Evolutionary conservation across 2,888 invertebrate species (phyloP), one percentile per base, ranked within the genome.

Genomic region (Ferdinandea cuprea): DNA sequence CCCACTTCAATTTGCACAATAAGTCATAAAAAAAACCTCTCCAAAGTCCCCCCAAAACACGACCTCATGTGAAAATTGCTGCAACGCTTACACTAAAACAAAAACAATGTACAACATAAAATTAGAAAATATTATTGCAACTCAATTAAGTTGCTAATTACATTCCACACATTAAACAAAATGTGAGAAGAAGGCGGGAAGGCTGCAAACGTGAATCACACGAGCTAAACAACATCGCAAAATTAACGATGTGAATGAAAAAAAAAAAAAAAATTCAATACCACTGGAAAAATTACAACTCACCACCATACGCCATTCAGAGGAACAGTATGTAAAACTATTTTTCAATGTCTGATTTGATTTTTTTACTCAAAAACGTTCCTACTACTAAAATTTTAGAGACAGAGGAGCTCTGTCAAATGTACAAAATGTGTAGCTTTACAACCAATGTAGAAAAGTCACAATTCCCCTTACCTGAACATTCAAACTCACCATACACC

Each of bases 401-500:
- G 25, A 25, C 3, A 25, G 25, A 66, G 30, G 5, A 13, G 56
- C 13, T 35, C 58, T 15, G 35, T 42, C 44, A 58, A 65, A 52
- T 3, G 25, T 25, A 2, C 2, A 69, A 61, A 66, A 56, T 56
- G 56, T 71, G 69, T 56, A 71, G 71, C 61, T 77, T 74, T 40
- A 46, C 68, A 63, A 63, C 37, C 37, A 40, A 61, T 56, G 44
- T 52, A 56, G 25, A 40, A 59, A 59, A 54, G 48, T 61, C 59
- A 42, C 9, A n/a, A n/a, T 54, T 58, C 63, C 59, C 56, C 72
- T 11, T 44, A 15, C 30, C 48, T 32, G 40, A 69, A 52, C 21
- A 58, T 17, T 35, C 68, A 56, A 72, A 83, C 72, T 68, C 72
- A 83, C 78, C 83, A 78, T 68, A 78, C 54, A 50, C 46, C 35